Evolutionary conservation across 2,888 invertebrate genomes (phyloP), one percentile per base, ranked within the genome.

Genomic region (Drosophila helvetica): DNA sequence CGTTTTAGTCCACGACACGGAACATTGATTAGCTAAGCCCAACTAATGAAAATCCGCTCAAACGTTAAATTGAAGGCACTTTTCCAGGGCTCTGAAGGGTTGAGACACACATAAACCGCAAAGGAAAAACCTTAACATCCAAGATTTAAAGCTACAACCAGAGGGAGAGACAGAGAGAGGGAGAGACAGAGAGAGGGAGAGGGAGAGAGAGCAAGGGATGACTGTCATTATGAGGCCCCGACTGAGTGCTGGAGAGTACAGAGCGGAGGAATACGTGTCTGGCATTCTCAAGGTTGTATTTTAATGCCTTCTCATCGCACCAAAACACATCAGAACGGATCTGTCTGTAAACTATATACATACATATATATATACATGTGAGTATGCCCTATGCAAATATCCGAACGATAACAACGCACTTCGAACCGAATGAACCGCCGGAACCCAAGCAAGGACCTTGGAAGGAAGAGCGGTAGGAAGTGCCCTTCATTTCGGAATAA

Each of bases 251-350:
- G 22, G 5, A 30, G 30, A 57, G 19, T 30, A 17, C 17, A 47
- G 15, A 7, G 54, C 46, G 56, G 45, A 22, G 66, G 53, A 64
- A 45, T 68, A 81, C 80, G 87, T 82, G 88, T 83, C 82, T 85
- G 80, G 80, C 77, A 87, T 87, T 79, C 73, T 81, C 88, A 87
- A 87, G 82, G 88, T 77, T 82, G 63, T 67, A 66, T 85, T 79
- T 81, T 82, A 85, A 85, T 83, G 78, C 73, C 68, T 60, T 57
- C 67, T 55, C 65, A 65, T 48, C 65, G 63, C 67, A 80, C 64
- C 59, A 60, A 67, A 51, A 10, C 30, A 10, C 10, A 10, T 30
- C 30, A 8, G 30, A 33, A 58, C 64, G 46, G 53, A 66, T 59
- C 30, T 45, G 62, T 30, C 51, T 45, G 42, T 47, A 62, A 19